These are phyloP conservation scores for Leucosticte australis DNA, from an alignment of 2,113 vertebrate species.

Conservation along the genomic window DNA sequence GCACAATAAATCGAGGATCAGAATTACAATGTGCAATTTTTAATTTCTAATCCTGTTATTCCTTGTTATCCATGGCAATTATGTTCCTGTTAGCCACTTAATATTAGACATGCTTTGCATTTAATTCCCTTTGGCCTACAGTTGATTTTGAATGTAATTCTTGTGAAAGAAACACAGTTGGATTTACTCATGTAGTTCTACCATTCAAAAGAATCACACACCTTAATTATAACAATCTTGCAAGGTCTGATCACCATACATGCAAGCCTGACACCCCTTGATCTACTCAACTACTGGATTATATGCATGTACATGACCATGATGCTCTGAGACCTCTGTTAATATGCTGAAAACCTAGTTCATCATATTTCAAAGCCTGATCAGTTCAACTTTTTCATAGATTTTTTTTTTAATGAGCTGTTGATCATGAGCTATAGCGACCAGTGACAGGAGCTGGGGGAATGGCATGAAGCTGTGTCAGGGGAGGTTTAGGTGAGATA, in stretches of 20 bases:
- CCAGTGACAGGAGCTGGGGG: not conserved
- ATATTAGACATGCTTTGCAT: constrained; percentile 28
- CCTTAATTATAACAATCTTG: not conserved
- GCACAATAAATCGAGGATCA: not conserved
- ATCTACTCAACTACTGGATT: not conserved
- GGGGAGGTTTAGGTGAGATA: not conserved
- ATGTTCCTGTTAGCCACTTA: constrained; percentile 19
- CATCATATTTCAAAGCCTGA: not conserved
- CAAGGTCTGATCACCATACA: not conserved
- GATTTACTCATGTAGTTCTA: not conserved
- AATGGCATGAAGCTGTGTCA: not conserved
- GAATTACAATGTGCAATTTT: not conserved
- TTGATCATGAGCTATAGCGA: not conserved
- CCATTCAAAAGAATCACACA: not conserved
- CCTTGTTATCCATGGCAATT: not conserved
- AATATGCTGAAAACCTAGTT: not conserved
- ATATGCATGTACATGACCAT: not conserved
- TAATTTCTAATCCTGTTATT: constrained; percentile 26
- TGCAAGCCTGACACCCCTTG: not conserved
- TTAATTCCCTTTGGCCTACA: constrained; percentile 13
- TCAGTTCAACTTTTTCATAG: fast-evolving
- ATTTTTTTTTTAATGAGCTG: not conserved
- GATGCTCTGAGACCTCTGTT: not conserved
- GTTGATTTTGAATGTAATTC: constrained; percentile 9
- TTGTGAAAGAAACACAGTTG: not conserved